phyloP scores from a whole-genome alignment of 2,888 invertebrate genomes.

The Bombylius discolor region DNA sequence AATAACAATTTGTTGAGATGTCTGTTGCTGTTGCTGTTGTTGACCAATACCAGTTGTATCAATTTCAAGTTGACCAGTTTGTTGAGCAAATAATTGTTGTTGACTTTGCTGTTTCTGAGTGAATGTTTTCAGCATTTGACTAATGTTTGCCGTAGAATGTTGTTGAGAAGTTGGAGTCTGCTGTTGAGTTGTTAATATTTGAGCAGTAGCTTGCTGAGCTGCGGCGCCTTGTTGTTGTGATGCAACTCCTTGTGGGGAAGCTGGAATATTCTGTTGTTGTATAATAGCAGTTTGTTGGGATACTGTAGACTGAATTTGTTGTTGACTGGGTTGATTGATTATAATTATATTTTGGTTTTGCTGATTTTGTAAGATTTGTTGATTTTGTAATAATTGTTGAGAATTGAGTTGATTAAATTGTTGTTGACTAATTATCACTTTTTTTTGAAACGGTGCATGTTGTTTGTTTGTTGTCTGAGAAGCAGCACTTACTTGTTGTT shows the following conservation, averaged over 20 bases:
- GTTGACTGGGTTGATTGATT: constrained; percentile 32
- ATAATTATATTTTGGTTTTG: constrained; percentile 36
- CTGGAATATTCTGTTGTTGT: constrained; percentile 18
- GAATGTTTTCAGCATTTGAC: constrained; percentile 30
- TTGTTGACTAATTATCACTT: constrained; percentile 44
- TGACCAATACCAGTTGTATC: constrained; percentile 13
- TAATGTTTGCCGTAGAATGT: constrained; percentile 39
- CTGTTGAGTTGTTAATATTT: constrained; percentile 21
- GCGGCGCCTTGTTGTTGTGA: constrained; percentile 17
- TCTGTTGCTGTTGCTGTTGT: constrained; percentile 35
- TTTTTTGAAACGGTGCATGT: constrained; percentile 16
- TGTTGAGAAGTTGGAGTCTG: constrained; percentile 39
- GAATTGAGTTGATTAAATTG: constrained; percentile 50
- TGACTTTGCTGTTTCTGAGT: constrained; percentile 39
- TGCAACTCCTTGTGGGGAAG: background rate
- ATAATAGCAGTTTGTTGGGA: constrained; percentile 16
- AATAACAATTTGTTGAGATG: constrained; percentile 33
- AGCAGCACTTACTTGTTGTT: constrained; percentile 20
- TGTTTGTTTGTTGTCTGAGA: constrained; percentile 17
- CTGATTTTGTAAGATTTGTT: constrained; percentile 35
- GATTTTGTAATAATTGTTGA: constrained; percentile 40
- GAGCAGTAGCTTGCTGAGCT: constrained; percentile 13
- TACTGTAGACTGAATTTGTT: constrained; percentile 36
- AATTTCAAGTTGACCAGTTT: constrained; percentile 28
- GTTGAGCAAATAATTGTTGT: constrained; percentile 35